These are phyloP conservation scores for Sorex fumeus DNA, from an alignment of 2,113 vertebrate genomes.

Conservation along the genomic window DNA sequence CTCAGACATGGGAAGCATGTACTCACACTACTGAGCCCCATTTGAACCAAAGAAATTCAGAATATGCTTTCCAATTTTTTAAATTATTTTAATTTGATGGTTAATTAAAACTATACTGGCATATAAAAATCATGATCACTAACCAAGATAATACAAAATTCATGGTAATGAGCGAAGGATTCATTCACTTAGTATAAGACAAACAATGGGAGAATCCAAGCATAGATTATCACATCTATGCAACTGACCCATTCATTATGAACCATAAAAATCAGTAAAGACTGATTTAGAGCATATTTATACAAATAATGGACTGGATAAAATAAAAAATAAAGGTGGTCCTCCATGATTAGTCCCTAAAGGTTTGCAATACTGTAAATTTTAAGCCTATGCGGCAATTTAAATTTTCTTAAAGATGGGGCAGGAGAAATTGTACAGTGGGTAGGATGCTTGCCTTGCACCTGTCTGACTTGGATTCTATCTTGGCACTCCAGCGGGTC, in stretches of 20 bases:
- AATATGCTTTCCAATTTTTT: conserved; percentile 2
- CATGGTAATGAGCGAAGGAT: conserved; percentile 16
- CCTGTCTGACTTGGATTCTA: no score
- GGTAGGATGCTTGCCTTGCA: no score
- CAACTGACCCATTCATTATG: background rate
- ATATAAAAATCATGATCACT: background rate
- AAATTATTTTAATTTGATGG: no score
- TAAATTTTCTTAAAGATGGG: no score
- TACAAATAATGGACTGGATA: background rate
- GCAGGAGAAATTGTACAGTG: no score
- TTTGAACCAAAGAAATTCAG: conserved; percentile 40
- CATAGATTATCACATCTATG: background rate
- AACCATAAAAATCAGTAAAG: background rate
- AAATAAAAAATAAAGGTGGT: conserved; percentile 36
- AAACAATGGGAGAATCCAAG: conserved; percentile 20
- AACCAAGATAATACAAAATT: conserved; percentile 27
- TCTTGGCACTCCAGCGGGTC: no score
- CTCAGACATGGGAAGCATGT: background rate
- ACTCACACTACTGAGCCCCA: background rate
- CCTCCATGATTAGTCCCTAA: background rate
- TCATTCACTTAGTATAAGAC: background rate
- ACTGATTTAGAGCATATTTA: background rate
- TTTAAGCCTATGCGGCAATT: no score
- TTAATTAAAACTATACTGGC: conserved; percentile 7
- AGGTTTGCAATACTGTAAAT: background rate